Conservation (phyloP, 2,113 vertebrate genomes). For the Lycaon pictus region DNA sequence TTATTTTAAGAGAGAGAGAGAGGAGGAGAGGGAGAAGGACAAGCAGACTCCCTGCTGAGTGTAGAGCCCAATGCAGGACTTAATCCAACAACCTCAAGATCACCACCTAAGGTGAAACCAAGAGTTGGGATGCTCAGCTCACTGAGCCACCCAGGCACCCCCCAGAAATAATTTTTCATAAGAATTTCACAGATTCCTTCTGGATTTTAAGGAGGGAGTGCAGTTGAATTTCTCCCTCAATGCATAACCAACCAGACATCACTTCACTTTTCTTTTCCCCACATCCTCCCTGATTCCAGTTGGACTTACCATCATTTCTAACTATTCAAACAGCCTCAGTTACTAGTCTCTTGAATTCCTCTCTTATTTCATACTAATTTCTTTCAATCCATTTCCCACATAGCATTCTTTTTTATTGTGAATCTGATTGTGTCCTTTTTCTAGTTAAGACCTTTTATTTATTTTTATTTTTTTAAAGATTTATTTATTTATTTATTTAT, state of each 20-base stretch:
- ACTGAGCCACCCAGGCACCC: background rate
- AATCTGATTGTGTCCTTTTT: conserved; percentile 1
- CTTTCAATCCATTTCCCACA: background rate
- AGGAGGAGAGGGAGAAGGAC: background rate
- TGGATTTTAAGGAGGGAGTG: background rate
- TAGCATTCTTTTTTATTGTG: background rate
- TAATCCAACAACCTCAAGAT: background rate
- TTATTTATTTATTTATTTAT: too few species aligned
- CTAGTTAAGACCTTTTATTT: background rate
- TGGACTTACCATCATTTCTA: background rate
- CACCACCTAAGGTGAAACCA: background rate
- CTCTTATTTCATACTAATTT: background rate
- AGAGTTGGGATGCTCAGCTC: background rate
- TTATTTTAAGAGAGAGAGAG: background rate
- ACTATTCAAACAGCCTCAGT: background rate
- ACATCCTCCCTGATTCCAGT: background rate
- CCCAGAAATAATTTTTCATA: background rate
- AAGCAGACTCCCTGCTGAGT: background rate
- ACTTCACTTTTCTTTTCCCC: background rate
- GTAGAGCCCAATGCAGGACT: background rate
- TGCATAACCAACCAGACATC: background rate
- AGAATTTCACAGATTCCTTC: background rate
- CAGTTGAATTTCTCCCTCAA: background rate
- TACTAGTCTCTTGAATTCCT: background rate
- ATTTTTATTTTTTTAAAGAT: too few species aligned